Base-by-base conservation (phyloP, 1,140 invertebrate genomes). In the Heliconius eleuchia region DNA sequence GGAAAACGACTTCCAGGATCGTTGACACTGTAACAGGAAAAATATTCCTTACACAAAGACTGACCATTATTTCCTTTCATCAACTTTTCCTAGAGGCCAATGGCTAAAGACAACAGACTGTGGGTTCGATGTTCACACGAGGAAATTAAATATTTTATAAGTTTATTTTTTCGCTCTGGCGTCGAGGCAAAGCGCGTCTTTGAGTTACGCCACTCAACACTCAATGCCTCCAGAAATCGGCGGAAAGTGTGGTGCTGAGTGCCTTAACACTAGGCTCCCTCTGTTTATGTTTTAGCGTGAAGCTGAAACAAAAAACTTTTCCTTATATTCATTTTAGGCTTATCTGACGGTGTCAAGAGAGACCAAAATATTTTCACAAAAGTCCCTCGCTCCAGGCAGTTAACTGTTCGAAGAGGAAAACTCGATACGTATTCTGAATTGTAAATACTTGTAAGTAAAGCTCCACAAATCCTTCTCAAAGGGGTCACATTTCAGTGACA, bases 341-440 rank as follows among this genome's bases (percentile, higher is more conserved):
- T 57, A 57, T n/a, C n/a, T 11, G n/a, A 57, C 55, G 55, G n/a
- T 57, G 55, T 57, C 55, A 57, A 57, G 19, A 57, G 55, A 57
- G 55, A 55, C 18, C n/a, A 57, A 57, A 57, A 57, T 57, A 57
- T 57, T 57, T 57, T 57, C 55, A 9, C 55, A 57, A 57, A 57
- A 9, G 55, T n/a, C 55, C 55, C 19, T n/a, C 19, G 19, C 55
- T 23, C 19, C 8, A 23, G 55, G 55, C 55, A n/a, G 55, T 57
- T 57, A 57, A 23, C n/a, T 9, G n/a, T 57, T 57, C 3, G 55
- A 57, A n/a, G 55, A 9, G 55, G 55, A 57, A 57, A n/a, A 57
- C n/a, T 57, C n/a, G 7, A n/a, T 57, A n/a, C 55, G 55, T 57
- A 57, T 23, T 57, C n/a, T 57, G 55, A 57, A 57, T 57, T 57